Conservation (phyloP, 2,113 vertebrate genomes). For the Paramormyrops kingsleyae region DNA sequence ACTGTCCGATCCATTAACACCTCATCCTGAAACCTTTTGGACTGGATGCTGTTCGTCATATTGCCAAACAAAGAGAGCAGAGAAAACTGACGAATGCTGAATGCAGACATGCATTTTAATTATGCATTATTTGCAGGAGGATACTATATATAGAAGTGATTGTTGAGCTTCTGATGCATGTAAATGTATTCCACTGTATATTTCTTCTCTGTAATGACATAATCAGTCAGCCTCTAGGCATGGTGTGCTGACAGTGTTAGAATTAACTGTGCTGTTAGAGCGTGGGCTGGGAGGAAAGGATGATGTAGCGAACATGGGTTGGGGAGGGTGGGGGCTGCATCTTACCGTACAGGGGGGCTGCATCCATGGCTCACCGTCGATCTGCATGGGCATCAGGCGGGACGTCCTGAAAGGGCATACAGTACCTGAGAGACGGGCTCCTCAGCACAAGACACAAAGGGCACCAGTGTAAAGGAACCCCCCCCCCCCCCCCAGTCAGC, state of each 20-base stretch:
- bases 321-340: constrained; percentile 10
- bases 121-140: neutral
- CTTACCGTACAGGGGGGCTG: constrained; percentile 86
- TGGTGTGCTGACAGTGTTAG: constrained; percentile 35
- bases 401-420: constrained; percentile 66
- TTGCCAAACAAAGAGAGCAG: neutral
- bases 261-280: constrained; percentile 35
- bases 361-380: constrained; percentile 96
- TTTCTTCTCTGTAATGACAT: constrained; percentile 29
- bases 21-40: neutral
- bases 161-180: constrained; percentile 28
- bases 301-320: neutral
- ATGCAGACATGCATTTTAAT: constrained; percentile 8
- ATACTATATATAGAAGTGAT: constrained; percentile 21
- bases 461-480: neutral
- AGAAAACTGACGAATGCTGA: neutral
- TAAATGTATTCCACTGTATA: constrained; percentile 32
- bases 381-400: constrained; percentile 90
- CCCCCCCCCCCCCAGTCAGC: constrained; percentile 8
- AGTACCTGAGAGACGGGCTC: constrained; percentile 39
- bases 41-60: neutral
- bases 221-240: constrained; percentile 29
- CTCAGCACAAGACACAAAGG: constrained; percentile 50
- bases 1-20: neutral
- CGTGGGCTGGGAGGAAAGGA: constrained; percentile 13